Evolutionary conservation across 1,140 invertebrate species (phyloP), one percentile per base, ranked within the genome.

Genomic region (Drosophila bipectinata): DNA sequence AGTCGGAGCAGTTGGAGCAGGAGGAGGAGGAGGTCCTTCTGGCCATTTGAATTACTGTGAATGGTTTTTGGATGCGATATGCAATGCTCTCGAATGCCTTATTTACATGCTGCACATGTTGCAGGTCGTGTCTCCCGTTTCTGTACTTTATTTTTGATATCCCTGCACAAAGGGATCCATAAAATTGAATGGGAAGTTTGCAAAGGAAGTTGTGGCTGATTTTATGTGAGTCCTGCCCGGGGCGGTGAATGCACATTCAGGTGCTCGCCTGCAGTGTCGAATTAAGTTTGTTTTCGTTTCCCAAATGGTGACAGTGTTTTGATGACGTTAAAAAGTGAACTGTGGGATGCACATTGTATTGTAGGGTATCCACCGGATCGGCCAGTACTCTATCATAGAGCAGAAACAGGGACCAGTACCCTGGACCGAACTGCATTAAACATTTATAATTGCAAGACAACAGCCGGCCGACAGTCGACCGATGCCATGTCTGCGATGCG

Each of bases 391-490:
- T 48, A 18, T 18, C 18, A 18, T 18, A 24, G 56, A 21, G 1
- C 26, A 28, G 26, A 28, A 6, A 1, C 26, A 6, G 26, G 26
- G 21, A 21, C 21, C 21, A 21, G 26, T 28, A n/a, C 4, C 34
- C 51, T 30, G 55, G 28, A 56, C 32, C 34, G 45, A 52, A 58
- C 63, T 26, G 41, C 79, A 87, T 87, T 82, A 87, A 88, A 87
- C 76, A 87, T 87, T 83, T 87, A 87, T 88, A 87, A 87, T 88
- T 87, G 77, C 83, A 82, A 72, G 72, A 79, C 62, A 64, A 81
- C 62, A 77, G 58, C 51, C 71, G 58, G 56, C 57, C 28, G 52
- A 47, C 10, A 37, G 45, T 39, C 63, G 47, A 57, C 55, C 26
- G 45, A 57, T 61, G 49, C 21, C 47, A 55, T 75, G 72, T 59